Base-by-base conservation (phyloP, 1,140 invertebrate species). In the Calliphora vicina region DNA sequence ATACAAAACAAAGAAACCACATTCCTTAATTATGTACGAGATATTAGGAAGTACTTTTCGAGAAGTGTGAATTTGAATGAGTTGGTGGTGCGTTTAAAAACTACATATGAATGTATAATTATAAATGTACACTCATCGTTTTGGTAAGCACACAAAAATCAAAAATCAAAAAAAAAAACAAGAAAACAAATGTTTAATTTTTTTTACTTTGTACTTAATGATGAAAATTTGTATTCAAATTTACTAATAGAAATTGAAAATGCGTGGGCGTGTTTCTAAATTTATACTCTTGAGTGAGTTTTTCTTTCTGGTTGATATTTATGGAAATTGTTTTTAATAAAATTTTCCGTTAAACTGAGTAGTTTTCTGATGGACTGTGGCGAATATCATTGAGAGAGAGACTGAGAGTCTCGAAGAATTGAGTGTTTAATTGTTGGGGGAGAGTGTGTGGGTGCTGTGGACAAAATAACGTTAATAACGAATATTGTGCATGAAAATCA, bases 41-140 rank as follows among this genome's bases (percentile, higher is more conserved):
- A 67, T 23, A 2, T 50, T 67, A 12, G 4, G n/a, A 57, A 67
- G 61, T 67, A 67, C 50, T 57, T 57, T 57, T 57, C 15, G 50
- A 23, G 61, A 50, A 50, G 45, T 35, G 35, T 35, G 35, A 35
- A 35, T 35, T 35, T n/a, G n/a, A n/a, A n/a, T n/a, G n/a, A n/a
- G n/a, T n/a, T n/a, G n/a, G 35, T 5, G 35, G 35, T 35, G 35
- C n/a, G n/a, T n/a, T 35, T 35, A 35, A 57, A 57, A 57, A 57
- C 6, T 57, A 17, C n/a, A n/a, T 57, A 13, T 76, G 29, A 35
- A 27, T 20, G 27, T 43, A 43, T 78, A 78, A 78, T 78, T 45
- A 43, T 78, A 78, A 74, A 23, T 78, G 74, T 43, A 78, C 35
- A 78, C n/a, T 78, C 74, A 78, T 78, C 42, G 15, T 43, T 15